Conservation (phyloP, 2,113 vertebrate genomes). For the Ophthalmolycus amberensis region DNA sequence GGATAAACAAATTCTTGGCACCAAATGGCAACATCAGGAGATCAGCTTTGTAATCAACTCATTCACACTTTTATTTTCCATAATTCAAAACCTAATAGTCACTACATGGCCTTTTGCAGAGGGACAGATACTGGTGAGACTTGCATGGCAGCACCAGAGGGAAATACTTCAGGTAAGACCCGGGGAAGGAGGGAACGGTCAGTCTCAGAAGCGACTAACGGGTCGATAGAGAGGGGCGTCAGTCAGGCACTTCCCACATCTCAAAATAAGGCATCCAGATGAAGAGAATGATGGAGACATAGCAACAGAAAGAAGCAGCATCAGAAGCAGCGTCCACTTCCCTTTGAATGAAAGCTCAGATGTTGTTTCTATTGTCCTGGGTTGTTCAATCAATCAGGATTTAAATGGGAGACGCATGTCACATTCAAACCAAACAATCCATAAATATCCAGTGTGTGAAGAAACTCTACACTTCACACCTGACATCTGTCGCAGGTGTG, state of each 20-base stretch:
- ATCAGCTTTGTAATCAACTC: slow-evolving; percentile 22
- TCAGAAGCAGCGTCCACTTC: slow-evolving; percentile 33
- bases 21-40: background rate
- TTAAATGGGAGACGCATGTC: background rate
- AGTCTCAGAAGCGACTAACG: background rate
- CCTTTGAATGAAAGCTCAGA: background rate
- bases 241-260: background rate
- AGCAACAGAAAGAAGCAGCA: slow-evolving; percentile 11
- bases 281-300: slow-evolving; percentile 10
- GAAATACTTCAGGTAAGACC: slow-evolving; percentile 38
- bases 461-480: background rate
- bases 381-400: background rate
- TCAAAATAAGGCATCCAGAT: slow-evolving; percentile 46
- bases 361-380: background rate
- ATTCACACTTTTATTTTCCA: slow-evolving; percentile 7
- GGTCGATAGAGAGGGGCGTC: background rate
- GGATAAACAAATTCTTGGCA: background rate
- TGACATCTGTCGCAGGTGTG: background rate
- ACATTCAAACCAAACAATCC: background rate
- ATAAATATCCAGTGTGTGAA: background rate
- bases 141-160: slow-evolving; percentile 37
- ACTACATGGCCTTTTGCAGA: slow-evolving; percentile 37
- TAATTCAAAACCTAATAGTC: slow-evolving; percentile 19
- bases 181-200: background rate
- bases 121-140: background rate